Evolutionary conservation across 2,797 vertebrate species (phyloP), one percentile per base, ranked within the genome.

Genomic region (Chloroceryle amazona): DNA sequence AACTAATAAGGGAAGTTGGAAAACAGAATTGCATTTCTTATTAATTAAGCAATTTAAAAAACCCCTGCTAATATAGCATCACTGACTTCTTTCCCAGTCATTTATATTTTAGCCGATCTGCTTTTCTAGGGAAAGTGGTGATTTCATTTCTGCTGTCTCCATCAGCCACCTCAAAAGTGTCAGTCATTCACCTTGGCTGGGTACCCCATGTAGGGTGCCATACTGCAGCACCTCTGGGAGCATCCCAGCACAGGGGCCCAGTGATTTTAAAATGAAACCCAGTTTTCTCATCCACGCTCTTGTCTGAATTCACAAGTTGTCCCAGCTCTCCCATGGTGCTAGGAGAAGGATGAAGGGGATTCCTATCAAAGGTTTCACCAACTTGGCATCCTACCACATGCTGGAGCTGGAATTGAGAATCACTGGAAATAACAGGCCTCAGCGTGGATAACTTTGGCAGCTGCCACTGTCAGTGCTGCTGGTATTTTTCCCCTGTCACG

Each of bases 211-310:
- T 33, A 28, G 63, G 29, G 14, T 8, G 23, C 52, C 0, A 3
- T 33, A 39, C 23, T 60, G 33, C 41, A 58, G 51, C 65, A 63
- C n/a, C 46, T 41, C n/a, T 11, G n/a, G 21, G 23, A 68, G 13
- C 4, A 0, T 41, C n/a, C 33, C 61, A 25, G 52, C 4, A 10
- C 0, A 0, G 28, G 26, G 22, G 29, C 5, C 42, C 49, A 70
- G 65, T 70, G n/a, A 2, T 65, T 70, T 52, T 52, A 8, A 65
- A 58, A 52, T 41, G 5, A 65, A 58, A 86, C 28, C 8, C 18
- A 60, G 3, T 65, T 86, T 71, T 60, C 26, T 41, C 29, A 41
- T 41, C 52, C 52, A 13, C 0, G 3, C 14, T 52, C 25, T 44
- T 58, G 23, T 46, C 13, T 19, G n/a, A 52, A 25, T 65, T 44